Conservation (phyloP, 2,888 invertebrate species). For the Cistogaster globosa region DNA sequence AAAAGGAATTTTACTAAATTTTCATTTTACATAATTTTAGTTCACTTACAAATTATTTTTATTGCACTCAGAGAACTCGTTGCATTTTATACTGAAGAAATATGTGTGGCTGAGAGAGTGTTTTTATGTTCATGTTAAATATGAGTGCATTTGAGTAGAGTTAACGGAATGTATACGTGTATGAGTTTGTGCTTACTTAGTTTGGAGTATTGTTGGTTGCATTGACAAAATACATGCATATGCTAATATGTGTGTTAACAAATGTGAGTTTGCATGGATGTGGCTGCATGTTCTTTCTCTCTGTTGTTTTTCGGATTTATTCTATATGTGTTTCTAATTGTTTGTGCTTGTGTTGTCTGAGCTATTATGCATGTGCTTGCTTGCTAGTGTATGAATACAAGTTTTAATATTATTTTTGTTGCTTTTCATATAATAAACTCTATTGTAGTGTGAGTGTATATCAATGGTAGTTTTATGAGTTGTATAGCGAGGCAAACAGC, state of each 20-base stretch:
- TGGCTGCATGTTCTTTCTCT: constrained; percentile 43
- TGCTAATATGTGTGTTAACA: background rate
- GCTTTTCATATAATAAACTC: background rate
- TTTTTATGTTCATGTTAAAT: background rate
- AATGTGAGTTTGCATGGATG: background rate
- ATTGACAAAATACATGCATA: constrained; percentile 29
- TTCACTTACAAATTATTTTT: background rate
- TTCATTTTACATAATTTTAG: background rate
- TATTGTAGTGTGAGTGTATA: constrained; percentile 44
- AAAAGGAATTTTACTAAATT: background rate
- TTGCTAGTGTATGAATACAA: constrained; percentile 46
- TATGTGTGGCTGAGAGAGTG: constrained; percentile 13
- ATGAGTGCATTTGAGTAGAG: constrained; percentile 13
- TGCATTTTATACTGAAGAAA: constrained; percentile 12
- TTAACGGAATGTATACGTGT: background rate
- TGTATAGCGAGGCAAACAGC: constrained; percentile 46
- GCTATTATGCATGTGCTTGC: constrained; percentile 59
- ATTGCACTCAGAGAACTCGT: constrained; percentile 53
- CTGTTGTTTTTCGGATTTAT: constrained; percentile 23
- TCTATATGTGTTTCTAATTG: constrained; percentile 19
- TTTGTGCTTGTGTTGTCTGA: constrained; percentile 29
- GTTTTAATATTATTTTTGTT: constrained; percentile 48
- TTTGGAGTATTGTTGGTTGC: constrained; percentile 49
- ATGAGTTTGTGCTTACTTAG: constrained; percentile 9
- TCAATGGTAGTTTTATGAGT: constrained; percentile 70